Percentiles rank a stretch among this genome's conserved stretches.
phyloP scores from a whole-genome alignment of 2,113 vertebrate species.

The Atractosteus spatula region DNA sequence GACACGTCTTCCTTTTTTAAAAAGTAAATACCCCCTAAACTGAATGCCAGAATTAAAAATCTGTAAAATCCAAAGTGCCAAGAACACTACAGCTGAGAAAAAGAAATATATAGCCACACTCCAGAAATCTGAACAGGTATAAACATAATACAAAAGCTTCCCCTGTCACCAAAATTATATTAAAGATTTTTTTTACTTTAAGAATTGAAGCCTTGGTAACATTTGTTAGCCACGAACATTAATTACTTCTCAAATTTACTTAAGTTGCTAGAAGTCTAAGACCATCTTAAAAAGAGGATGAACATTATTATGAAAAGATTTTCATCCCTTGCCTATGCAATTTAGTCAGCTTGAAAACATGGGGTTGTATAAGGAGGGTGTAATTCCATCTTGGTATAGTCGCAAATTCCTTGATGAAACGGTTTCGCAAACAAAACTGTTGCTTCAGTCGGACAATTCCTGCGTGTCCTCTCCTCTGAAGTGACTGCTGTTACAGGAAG shows the following conservation, averaged over 20 bases:
- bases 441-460: background rate
- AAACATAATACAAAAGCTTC: background rate
- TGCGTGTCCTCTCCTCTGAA: background rate
- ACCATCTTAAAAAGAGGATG: too few species aligned
- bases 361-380: too few species aligned
- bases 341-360: too few species aligned
- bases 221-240: background rate
- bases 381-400: too few species aligned
- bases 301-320: too few species aligned
- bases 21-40: background rate
- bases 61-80: background rate
- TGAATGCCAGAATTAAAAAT: too few species aligned
- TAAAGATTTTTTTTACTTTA: background rate
- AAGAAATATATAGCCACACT: background rate
- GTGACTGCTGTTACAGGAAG: background rate
- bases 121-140: background rate
- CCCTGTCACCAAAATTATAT: background rate
- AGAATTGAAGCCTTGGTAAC: background rate
- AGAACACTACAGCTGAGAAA: conserved; percentile 2
- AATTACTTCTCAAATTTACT: background rate
- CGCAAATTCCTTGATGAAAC: too few species aligned
- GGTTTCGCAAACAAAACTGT: too few species aligned
- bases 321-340: too few species aligned
- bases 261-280: too few species aligned
- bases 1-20: too few species aligned